phyloP scores from a whole-genome alignment of 1,140 invertebrate genomes.

The Brachionus koreanus region DNA sequence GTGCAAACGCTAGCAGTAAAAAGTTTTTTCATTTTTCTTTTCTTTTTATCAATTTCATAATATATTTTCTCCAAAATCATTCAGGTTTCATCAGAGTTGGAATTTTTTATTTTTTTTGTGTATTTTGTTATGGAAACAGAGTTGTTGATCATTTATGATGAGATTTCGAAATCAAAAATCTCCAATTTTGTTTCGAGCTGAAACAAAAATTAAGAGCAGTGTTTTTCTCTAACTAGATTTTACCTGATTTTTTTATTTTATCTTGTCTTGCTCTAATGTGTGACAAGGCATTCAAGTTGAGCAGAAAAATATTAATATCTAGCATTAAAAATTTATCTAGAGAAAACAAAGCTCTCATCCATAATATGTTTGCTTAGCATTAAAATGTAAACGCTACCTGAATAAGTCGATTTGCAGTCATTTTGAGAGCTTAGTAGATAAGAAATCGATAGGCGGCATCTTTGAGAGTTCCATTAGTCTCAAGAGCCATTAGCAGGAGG shows the following conservation, averaged over 20 bases:
- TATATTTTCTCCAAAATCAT: conserved; percentile 28
- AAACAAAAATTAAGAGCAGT: background rate
- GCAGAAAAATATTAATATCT: background rate
- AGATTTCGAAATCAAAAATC: conserved; percentile 22
- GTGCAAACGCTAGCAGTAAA: background rate
- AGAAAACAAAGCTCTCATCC: conserved; percentile 23
- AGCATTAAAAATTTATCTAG: conserved; percentile 28
- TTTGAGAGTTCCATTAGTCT: background rate
- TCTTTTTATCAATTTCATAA: conserved; percentile 30
- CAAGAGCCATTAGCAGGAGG: conserved; percentile 2
- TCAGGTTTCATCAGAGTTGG: conserved; percentile 25
- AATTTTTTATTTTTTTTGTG: background rate
- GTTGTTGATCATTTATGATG: conserved; percentile 16
- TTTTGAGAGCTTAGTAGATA: background rate
- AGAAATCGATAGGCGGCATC: background rate
- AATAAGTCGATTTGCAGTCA: background rate
- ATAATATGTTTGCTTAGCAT: background rate
- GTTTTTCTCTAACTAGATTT: conserved; percentile 4
- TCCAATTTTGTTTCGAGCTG: background rate
- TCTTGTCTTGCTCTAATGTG: background rate
- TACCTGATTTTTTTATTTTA: background rate
- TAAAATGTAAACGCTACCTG: background rate
- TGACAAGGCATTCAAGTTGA: background rate
- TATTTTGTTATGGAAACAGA: conserved; percentile 39
- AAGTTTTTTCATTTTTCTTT: background rate